Evolutionary conservation across 2,888 invertebrate species (phyloP).

Genomic region (Xestobium rufovillosum): DNA sequence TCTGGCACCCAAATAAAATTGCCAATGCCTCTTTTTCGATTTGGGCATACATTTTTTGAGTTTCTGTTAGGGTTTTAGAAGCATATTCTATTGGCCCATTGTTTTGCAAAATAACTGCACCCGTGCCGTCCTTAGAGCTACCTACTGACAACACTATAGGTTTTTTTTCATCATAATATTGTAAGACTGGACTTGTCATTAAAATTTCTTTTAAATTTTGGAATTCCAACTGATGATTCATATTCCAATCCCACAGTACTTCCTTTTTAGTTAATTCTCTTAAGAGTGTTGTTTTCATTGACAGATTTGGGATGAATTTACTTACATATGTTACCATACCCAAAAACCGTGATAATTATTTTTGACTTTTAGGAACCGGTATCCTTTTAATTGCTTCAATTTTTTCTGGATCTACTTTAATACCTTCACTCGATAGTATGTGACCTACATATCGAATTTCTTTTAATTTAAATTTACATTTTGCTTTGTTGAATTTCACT

Average conservation of each 20-base stretch:
- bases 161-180: slow-evolving; percentile 20
- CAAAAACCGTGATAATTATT: too few species aligned
- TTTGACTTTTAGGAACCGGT: too few species aligned
- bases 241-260: slow-evolving; percentile 10
- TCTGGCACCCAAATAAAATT: too few species aligned
- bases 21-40: slow-evolving; percentile 29
- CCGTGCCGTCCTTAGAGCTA: slow-evolving; percentile 25
- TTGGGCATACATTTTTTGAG: slow-evolving; percentile 28
- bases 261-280: slow-evolving; percentile 12
- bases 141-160: slow-evolving; percentile 24
- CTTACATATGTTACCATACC: too few species aligned
- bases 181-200: slow-evolving; percentile 16
- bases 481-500: slow-evolving; percentile 23
- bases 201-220: too few species aligned
- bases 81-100: slow-evolving; percentile 25
- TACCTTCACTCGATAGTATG: slow-evolving; percentile 18
- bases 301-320: too few species aligned
- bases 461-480: slow-evolving; percentile 22
- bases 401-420: slow-evolving; percentile 19
- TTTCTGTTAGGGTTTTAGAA: slow-evolving; percentile 24
- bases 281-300: too few species aligned
- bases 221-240: slow-evolving; percentile 10
- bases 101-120: slow-evolving; percentile 27
- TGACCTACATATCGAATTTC: slow-evolving; percentile 28
- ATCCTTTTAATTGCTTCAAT: too few species aligned